Percentiles rank a stretch among this genome's conserved stretches.
phyloP scores from a whole-genome alignment of 1,140 invertebrate species.

The Nasonia vitripennis region DNA sequence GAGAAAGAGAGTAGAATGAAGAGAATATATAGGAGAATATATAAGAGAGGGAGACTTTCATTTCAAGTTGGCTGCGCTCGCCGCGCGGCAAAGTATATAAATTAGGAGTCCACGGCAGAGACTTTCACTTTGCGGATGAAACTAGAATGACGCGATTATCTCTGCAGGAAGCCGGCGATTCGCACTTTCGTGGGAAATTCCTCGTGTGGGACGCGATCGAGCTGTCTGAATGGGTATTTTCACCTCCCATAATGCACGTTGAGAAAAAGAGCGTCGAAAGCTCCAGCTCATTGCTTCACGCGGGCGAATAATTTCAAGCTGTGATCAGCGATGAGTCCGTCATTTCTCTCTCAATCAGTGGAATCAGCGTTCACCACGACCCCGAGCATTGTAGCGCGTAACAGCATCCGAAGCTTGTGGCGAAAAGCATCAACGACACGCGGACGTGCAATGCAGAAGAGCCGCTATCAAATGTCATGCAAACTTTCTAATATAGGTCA shows the following conservation, averaged over 20 bases:
- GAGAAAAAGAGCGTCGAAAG: not conserved
- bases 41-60: conserved; percentile 4
- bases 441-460: not conserved
- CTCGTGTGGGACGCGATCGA: not conserved
- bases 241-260: not conserved
- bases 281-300: not conserved
- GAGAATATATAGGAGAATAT: not conserved
- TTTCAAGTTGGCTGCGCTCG: conserved; percentile 29
- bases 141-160: conserved; percentile 16
- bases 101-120: conserved; percentile 12
- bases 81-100: conserved; percentile 1
- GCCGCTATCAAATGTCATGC: not conserved
- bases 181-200: not conserved
- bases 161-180: not conserved
- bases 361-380: not conserved
- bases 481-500: conserved; percentile 1
- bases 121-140: conserved; percentile 45
- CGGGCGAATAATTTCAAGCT: too few relatives aligned
- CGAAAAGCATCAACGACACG: not conserved
- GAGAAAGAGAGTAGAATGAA: not conserved
- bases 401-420: not conserved
- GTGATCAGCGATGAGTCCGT: too few relatives aligned
- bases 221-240: not conserved
- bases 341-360: not conserved
- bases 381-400: too few relatives aligned